A percentile compares a stretch with the other conserved stretches of the same genome.
Conservation (phyloP, 1,140 invertebrate species). For the Sesamia nonagrioides region DNA sequence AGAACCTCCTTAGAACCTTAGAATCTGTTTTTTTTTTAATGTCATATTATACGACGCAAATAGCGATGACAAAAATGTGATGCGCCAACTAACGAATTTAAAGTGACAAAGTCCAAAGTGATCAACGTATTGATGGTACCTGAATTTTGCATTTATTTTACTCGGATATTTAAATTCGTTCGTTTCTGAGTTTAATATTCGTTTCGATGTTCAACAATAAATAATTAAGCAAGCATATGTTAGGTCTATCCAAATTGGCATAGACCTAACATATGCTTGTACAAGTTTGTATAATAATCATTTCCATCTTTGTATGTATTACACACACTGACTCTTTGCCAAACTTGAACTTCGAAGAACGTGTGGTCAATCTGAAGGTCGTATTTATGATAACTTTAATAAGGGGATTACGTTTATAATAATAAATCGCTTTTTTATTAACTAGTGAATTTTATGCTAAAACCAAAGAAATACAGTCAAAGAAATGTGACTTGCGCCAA, state of each 20-base stretch:
- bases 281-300: not conserved
- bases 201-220: not conserved
- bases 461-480: not conserved
- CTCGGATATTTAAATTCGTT: not conserved
- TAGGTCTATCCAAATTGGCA: not conserved
- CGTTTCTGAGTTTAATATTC: not conserved
- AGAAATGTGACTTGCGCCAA: slow-evolving; percentile 19
- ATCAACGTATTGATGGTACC: no score
- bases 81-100: no score
- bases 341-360: not conserved
- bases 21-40: no score
- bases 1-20: no score
- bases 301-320: not conserved
- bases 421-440: not conserved
- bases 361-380: no score
- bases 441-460: not conserved
- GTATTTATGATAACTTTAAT: not conserved
- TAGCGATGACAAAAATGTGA: no score
- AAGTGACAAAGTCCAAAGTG: no score
- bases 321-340: not conserved
- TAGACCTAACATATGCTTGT: no score
- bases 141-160: no score
- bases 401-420: not conserved
- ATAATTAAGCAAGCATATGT: not conserved
- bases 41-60: no score